These are phyloP conservation scores for Gallinago undulata DNA, from an alignment of 2,113 vertebrate genomes.

Conservation along the genomic window DNA sequence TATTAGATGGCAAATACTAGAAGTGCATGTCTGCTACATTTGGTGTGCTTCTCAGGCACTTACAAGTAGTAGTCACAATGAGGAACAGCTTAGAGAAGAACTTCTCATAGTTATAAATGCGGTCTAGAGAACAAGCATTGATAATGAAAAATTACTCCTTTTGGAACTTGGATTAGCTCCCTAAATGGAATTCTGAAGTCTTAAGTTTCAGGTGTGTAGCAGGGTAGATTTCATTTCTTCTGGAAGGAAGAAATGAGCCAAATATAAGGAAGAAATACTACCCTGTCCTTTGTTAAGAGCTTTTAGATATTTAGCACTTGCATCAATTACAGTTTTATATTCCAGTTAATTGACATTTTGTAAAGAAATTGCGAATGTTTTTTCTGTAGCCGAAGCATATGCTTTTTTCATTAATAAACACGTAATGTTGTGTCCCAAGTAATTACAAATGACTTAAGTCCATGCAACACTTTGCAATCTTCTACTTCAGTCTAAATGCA, in stretches of 20 bases:
- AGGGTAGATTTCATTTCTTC: constrained; percentile 16
- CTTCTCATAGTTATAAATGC: background rate
- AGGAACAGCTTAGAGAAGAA: background rate
- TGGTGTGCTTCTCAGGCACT: background rate
- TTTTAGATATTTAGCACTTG: background rate
- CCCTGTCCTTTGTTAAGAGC: background rate
- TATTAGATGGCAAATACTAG: background rate
- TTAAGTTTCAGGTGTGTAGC: background rate
- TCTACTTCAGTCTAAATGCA: background rate
- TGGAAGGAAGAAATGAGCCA: background rate
- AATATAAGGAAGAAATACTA: background rate
- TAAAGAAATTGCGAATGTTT: background rate
- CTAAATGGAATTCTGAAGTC: background rate
- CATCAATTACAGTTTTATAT: background rate
- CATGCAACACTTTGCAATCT: background rate
- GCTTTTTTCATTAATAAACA: constrained; percentile 17
- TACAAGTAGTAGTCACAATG: background rate
- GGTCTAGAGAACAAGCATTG: background rate
- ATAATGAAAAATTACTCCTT: constrained; percentile 13
- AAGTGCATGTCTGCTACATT: background rate
- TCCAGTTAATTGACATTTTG: constrained; percentile 21
- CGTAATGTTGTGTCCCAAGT: background rate
- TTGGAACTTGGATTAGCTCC: constrained; percentile 2
- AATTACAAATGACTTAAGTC: constrained; percentile 1
- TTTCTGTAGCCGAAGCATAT: background rate